Evolutionary conservation across 2,888 invertebrate genomes (phyloP).

Genomic region (Sepioteuthis lessoniana): DNA sequence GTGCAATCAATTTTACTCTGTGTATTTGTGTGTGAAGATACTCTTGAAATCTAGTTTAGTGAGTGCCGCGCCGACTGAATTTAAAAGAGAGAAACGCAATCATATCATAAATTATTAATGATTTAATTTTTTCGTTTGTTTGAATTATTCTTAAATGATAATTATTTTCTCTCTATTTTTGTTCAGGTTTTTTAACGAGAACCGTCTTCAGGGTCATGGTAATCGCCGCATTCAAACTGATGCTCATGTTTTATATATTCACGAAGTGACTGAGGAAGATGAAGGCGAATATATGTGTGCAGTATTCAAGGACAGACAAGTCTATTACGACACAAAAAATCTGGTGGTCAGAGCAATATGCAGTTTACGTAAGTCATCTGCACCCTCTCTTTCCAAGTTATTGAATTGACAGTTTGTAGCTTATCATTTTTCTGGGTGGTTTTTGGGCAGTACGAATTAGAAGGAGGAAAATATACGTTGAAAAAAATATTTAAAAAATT

Average conservation of each 20-base stretch:
- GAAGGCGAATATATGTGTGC: slow-evolving; percentile 61
- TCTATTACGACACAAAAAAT: slow-evolving; percentile 55
- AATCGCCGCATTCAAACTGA: slow-evolving; percentile 51
- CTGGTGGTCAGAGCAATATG: slow-evolving; percentile 57
- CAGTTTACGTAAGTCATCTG: slow-evolving; percentile 54
- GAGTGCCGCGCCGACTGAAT: no score
- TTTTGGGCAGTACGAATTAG: no score
- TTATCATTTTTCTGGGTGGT: no score
- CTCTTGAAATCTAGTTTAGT: not conserved
- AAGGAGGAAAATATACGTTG: not conserved
- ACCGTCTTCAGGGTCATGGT: not conserved
- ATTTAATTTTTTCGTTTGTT: no score
- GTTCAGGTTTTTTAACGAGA: not conserved
- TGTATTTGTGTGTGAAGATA: no score
- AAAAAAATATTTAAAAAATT: not conserved
- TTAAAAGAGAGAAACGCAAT: no score
- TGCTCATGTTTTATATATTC: slow-evolving; percentile 56
- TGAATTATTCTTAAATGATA: not conserved
- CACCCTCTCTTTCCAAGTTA: not conserved
- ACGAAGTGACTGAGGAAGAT: slow-evolving; percentile 54
- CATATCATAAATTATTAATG: no score
- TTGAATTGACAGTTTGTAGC: no score
- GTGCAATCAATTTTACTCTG: no score
- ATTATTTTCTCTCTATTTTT: not conserved
- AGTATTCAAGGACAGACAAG: slow-evolving; percentile 54